Conservation (phyloP, 2,797 vertebrate genomes). For the Gymnocypris eckloni region DNA sequence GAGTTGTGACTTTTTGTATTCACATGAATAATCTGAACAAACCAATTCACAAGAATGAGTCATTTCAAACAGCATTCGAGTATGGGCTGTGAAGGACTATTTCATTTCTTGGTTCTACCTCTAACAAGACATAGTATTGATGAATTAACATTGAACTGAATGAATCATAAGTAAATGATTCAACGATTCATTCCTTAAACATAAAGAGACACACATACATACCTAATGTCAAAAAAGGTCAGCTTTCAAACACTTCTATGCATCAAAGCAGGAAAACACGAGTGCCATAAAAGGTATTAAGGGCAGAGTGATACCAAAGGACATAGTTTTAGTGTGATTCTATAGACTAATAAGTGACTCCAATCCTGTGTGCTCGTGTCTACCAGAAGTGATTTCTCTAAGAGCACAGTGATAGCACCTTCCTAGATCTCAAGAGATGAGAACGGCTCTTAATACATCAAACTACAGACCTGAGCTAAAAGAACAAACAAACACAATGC, state of each 20-base stretch:
- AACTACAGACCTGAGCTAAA: constrained; percentile 17
- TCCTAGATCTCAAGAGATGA: constrained; percentile 7
- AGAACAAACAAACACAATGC: constrained; percentile 16
- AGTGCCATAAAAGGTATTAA: not conserved
- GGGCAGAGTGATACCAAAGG: not conserved
- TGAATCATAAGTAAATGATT: not conserved
- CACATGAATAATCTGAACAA: too few relatives aligned
- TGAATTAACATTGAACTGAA: not conserved
- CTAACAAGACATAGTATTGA: not conserved
- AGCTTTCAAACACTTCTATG: not conserved
- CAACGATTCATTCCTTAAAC: not conserved
- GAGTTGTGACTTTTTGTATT: too few relatives aligned
- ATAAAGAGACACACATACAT: not conserved
- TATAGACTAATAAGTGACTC: constrained; percentile 1
- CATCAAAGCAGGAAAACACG: not conserved
- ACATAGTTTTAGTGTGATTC: not conserved
- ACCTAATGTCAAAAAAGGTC: not conserved
- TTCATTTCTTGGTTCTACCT: not conserved
- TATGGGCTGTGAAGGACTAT: not conserved
- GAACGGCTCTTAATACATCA: constrained; percentile 12
- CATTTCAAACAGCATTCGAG: not conserved
- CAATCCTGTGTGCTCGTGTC: constrained; percentile 3
- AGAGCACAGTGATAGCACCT: constrained; percentile 19
- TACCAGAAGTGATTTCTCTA: constrained; percentile 19
- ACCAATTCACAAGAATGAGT: too few relatives aligned